Conservation (phyloP, 2,888 invertebrate genomes). For the Morpho deidamia region DNA sequence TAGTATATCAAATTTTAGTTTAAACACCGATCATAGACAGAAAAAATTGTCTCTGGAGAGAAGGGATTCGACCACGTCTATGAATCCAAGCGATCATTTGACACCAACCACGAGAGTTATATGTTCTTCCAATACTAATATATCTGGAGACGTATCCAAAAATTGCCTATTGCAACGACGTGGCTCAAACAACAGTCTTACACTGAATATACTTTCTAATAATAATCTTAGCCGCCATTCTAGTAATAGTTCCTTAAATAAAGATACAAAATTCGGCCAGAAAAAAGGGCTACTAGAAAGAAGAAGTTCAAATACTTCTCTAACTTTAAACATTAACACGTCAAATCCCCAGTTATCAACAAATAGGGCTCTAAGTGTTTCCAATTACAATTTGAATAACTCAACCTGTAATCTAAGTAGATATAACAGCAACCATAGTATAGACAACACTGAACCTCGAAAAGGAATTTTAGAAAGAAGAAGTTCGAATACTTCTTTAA, state of each 20-base stretch:
- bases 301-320: conserved; percentile 93
- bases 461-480: conserved; percentile 86
- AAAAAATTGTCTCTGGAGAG: conserved; percentile 87
- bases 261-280: conserved; percentile 56
- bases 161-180: conserved; percentile 87
- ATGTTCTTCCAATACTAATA: conserved; percentile 70
- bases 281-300: conserved; percentile 88
- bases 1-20: conserved; percentile 67
- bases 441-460: conserved; percentile 57
- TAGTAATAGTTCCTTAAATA: conserved; percentile 77
- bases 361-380: conserved; percentile 66
- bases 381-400: conserved; percentile 72
- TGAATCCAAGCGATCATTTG: conserved; percentile 80
- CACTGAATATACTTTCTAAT: conserved; percentile 83
- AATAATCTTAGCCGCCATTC: conserved; percentile 73
- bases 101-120: conserved; percentile 61
- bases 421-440: conserved; percentile 70
- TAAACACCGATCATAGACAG: conserved; percentile 58
- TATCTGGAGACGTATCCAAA: conserved; percentile 55
- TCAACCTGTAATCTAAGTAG: conserved; percentile 70
- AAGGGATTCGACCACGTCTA: conserved; percentile 91
- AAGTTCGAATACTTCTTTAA: conserved; percentile 90
- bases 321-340: conserved; percentile 85
- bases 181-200: conserved; percentile 92
- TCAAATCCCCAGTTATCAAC: conserved; percentile 67